Evolutionary conservation across 1,140 invertebrate genomes (phyloP).

Genomic region (Neoseiulus cucumeris): DNA sequence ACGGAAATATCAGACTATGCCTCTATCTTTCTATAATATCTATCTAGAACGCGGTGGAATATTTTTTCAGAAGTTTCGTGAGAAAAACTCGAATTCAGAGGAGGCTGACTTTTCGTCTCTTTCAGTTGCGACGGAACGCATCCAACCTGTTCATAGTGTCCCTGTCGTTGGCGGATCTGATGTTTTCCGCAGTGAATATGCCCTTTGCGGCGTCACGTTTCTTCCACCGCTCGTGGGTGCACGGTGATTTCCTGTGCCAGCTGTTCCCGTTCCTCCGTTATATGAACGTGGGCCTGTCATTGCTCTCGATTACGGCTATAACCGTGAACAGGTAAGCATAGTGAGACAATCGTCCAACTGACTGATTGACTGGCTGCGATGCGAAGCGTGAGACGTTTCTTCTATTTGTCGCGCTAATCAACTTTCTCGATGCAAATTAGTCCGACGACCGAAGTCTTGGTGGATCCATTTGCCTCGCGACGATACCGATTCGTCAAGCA

Average conservation of each 20-base stretch:
- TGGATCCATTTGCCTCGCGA: neutral
- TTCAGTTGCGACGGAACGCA: constrained; percentile 40
- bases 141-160: constrained; percentile 71
- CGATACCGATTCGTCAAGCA: too few relatives aligned
- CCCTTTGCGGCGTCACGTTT: constrained; percentile 60
- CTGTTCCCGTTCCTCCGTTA: constrained; percentile 74
- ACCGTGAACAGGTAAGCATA: constrained; percentile 56
- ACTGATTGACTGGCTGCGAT: too few relatives aligned
- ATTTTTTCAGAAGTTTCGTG: too few relatives aligned
- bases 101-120: neutral
- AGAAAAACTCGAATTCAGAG: too few relatives aligned
- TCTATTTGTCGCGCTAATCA: too few relatives aligned
- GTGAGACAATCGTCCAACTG: too few relatives aligned
- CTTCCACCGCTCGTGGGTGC: constrained; percentile 54
- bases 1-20: too few relatives aligned
- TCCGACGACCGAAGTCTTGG: neutral
- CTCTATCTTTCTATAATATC: too few relatives aligned
- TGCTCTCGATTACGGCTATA: constrained; percentile 71
- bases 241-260: constrained; percentile 53
- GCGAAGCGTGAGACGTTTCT: too few relatives aligned
- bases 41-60: too few relatives aligned
- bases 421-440: too few relatives aligned
- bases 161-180: constrained; percentile 57
- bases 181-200: constrained; percentile 62
- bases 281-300: constrained; percentile 62